These are phyloP conservation scores for Xestia c-nigrum DNA, from an alignment of 2,888 invertebrate species.

Conservation along the genomic window DNA sequence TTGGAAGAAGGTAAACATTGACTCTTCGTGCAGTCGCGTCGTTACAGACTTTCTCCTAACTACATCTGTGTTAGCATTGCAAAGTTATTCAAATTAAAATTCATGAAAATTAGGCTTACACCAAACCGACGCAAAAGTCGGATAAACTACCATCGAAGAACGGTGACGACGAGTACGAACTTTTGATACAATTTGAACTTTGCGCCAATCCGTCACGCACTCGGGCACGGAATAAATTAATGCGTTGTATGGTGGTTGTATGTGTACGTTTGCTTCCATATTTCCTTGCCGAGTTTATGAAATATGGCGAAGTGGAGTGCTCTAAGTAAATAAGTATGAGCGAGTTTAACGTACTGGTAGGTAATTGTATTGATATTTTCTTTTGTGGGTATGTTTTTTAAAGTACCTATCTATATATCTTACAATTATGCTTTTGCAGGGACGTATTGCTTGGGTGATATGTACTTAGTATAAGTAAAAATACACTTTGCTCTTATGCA, in stretches of 20 bases:
- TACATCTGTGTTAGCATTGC: slow-evolving; percentile 33
- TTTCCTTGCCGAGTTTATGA: slow-evolving; percentile 27
- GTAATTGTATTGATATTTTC: neutral
- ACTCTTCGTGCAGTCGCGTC: slow-evolving; percentile 19
- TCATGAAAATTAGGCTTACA: slow-evolving; percentile 52
- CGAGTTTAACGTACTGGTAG: neutral
- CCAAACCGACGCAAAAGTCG: slow-evolving; percentile 48
- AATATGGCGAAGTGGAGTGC: slow-evolving; percentile 24
- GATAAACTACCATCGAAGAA: slow-evolving; percentile 58
- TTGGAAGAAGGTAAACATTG: slow-evolving; percentile 23
- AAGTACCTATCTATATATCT: too few species aligned
- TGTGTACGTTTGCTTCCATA: slow-evolving; percentile 31
- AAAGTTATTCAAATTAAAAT: slow-evolving; percentile 56
- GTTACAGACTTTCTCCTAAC: slow-evolving; percentile 33
- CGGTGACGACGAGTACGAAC: slow-evolving; percentile 51
- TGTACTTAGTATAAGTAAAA: neutral
- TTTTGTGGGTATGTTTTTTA: neutral
- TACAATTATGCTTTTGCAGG: neutral
- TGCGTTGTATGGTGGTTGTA: slow-evolving; percentile 22
- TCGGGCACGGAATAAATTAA: slow-evolving; percentile 54
- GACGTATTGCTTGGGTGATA: too few species aligned
- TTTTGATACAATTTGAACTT: slow-evolving; percentile 67
- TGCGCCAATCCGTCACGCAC: slow-evolving; percentile 63
- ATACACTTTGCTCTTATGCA: neutral
- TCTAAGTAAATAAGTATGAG: slow-evolving; percentile 13